Evolutionary conservation across 2,113 vertebrate species (phyloP), one percentile per base, ranked within the genome.

Genomic region (Leiothrix lutea): DNA sequence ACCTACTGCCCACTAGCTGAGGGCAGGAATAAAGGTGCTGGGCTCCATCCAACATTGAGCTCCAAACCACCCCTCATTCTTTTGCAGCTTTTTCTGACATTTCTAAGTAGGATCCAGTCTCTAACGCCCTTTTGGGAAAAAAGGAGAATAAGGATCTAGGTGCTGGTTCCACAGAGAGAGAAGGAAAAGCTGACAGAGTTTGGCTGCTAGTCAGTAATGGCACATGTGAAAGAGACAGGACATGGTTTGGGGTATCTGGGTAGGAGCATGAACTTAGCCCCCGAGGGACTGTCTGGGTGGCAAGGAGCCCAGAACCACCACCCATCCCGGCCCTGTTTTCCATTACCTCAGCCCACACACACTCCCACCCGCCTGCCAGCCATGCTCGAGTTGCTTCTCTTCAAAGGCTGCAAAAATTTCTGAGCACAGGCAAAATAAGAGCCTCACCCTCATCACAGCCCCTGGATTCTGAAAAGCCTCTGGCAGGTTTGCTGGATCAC

Each of bases 331-430:
- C 88, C 91, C 65, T 53, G 73, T 42, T 95, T 94, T 69, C 86
- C 84, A 92, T 96, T 95, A 91, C 93, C 90, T 95, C 95, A 96
- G 92, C 93, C 95, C 90, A 94, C 91, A 95, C 95, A 92, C 77
- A 21, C 85, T 90, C 94, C 84, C 81, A 72, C 70, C 62, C 78
- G 81, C 40, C 66, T 69, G 78, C 87, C 89, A 92, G 78, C 90
- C 86, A 50, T 3, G 29, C 78, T 57, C 2, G 0, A 38, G 25
- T 10, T 33, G 57, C 20, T 92, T 61, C 81, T 61, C 70, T 85
- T 42, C 62, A 33, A 72, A 71, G 38, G 48, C 70, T 65, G 24
- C 80, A 91, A 56, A 23, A 33, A 67, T 15, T 70, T 57, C 80
- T 38, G 33, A 89, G 89, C 28, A 24, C 50, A 23, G 48, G 47